Base-by-base conservation (phyloP, 2,888 invertebrate species). In the Microplitis deprimator region DNA sequence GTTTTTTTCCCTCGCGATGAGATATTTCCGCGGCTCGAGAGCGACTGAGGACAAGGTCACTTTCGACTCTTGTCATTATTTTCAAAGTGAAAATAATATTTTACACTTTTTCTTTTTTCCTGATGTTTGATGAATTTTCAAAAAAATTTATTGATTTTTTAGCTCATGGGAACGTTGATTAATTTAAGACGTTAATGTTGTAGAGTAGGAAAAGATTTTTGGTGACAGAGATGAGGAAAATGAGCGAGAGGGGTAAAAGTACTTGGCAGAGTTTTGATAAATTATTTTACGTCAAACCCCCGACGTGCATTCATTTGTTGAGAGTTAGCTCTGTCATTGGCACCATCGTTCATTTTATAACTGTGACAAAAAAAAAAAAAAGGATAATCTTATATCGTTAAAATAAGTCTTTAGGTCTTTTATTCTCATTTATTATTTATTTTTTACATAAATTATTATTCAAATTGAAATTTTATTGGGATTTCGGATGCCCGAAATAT, bases 231-330 rank as follows among this genome's bases (percentile, higher is more conserved):
- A 68, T 20, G 62, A 60, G 74, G 65, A 64, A 67, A 73, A 38
- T 17, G 67, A 68, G 69, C 38, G 50, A 68, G 77, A 73, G 78
- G 78, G 82, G 80, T 77, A 61, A 70, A 74, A 73, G 68, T 75
- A 77, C 73, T 77, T 71, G 78, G 79, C 85, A 83, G 82, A 83
- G 50, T 10, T 50, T 84, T 89, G 89, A 89, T 88, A 88, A 89
- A 89, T 89, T 87, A 84, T 83, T 84, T 79, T 83, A 82, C 84
- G 89, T 89, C 89, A 89, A 87, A 88, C 85, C 86, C 86, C 86
- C 81, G 82, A 81, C 86, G 85, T 85, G 87, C 89, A 88, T 89
- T 89, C 89, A 89, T 89, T 89, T 89, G 88, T 88, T 89, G 83
- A 80, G 84, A 85, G 86, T 88, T 87, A 86, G 84, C 85, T 85